Evolutionary conservation across 2,113 vertebrate species (phyloP).

Genomic region (Carassius carassius): DNA sequence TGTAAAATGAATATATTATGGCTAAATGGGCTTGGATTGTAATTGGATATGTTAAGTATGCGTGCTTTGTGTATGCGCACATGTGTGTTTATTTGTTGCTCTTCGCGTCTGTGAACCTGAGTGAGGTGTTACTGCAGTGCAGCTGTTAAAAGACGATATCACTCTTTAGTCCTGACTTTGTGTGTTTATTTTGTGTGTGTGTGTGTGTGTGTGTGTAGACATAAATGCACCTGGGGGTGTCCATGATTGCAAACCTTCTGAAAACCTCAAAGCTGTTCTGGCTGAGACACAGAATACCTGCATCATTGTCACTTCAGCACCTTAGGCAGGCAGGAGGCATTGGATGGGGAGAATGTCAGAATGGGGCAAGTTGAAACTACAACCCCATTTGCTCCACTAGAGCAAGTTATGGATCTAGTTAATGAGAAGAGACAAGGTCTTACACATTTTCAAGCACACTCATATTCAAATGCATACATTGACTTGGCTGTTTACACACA

Average conservation of each 20-base stretch:
- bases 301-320: conserved; percentile 51
- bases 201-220: conserved; percentile 61
- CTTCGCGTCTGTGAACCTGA: not conserved
- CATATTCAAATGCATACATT: conserved; percentile 32
- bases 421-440: conserved; percentile 39
- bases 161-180: conserved; percentile 60
- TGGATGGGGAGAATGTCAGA: conserved; percentile 41
- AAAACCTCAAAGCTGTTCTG: conserved; percentile 48
- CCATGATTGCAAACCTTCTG: conserved; percentile 53
- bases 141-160: conserved; percentile 75
- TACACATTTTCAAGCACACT: conserved; percentile 22
- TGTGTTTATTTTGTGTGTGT: conserved; percentile 45
- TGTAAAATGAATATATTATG: not conserved
- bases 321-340: conserved; percentile 38
- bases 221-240: conserved; percentile 73
- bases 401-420: conserved; percentile 29
- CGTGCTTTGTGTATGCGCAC: not conserved
- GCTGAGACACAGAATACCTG: conserved; percentile 56
- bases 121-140: conserved; percentile 50
- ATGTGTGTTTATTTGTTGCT: conserved; percentile 39
- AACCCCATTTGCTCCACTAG: conserved; percentile 42
- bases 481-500: not conserved
- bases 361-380: conserved; percentile 45
- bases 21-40: not conserved
- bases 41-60: conserved; percentile 22